Evolutionary conservation across 2,797 vertebrate genomes (phyloP).

Genomic region (Acomys russatus): DNA sequence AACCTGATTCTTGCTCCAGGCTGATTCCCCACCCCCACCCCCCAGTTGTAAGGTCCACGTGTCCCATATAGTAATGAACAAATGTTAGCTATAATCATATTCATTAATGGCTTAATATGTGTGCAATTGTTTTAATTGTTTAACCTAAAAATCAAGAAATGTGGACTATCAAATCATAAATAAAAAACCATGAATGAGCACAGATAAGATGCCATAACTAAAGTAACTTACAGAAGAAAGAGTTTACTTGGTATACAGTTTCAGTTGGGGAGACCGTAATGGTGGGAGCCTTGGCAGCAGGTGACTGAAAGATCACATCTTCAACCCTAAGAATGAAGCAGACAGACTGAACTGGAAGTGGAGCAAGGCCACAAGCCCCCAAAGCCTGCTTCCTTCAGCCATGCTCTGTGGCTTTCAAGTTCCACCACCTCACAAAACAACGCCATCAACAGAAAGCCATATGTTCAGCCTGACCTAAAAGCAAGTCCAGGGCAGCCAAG

Average conservation of each 20-base stretch:
- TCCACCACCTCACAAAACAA: background rate
- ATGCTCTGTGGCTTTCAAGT: background rate
- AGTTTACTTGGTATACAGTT: too few relatives aligned
- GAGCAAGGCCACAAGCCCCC: background rate
- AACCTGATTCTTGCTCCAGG: too few relatives aligned
- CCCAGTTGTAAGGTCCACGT: too few relatives aligned
- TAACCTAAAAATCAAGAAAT: background rate
- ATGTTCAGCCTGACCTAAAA: too few relatives aligned
- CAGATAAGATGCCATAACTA: background rate
- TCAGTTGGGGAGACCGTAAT: background rate
- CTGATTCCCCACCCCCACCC: too few relatives aligned
- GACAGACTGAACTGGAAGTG: background rate
- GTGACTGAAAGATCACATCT: background rate
- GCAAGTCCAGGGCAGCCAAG: too few relatives aligned
- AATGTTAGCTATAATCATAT: background rate
- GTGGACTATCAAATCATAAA: background rate
- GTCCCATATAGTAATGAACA: too few relatives aligned
- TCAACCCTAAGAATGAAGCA: background rate
- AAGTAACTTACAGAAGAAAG: background rate
- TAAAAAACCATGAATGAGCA: background rate
- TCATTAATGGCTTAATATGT: background rate
- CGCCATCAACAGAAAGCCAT: background rate
- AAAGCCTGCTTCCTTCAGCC: background rate
- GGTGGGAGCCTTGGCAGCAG: background rate
- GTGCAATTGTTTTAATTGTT: background rate